Base-by-base conservation (phyloP, 2,113 vertebrate genomes). In the Glaucidium brasilianum region DNA sequence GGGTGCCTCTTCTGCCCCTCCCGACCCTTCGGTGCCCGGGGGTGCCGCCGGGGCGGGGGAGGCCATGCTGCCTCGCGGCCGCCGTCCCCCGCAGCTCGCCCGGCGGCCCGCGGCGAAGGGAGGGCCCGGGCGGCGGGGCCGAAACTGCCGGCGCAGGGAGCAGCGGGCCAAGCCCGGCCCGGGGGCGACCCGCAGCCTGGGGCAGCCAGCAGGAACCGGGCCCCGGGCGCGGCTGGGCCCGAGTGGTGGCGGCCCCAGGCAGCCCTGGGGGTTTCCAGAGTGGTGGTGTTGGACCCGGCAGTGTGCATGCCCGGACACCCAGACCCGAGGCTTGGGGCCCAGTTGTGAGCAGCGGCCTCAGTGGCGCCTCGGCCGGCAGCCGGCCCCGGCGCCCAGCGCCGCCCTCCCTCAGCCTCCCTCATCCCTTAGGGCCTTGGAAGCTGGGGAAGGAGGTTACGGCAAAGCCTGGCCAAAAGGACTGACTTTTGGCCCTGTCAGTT, bases 231-330 rank as follows among this genome's bases (percentile, higher is more conserved):
- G 12, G 43, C 6, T 10, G 55, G 18, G 60, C 12, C 10, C 5
- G 1, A 5, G 21, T 10, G 32, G 52, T 43, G 4, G 35, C 10
- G 12, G 7, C 19, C 1, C 9, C 6, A 4, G 27, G 16, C 2
- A 4, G 52, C 30, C 18, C 10, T 1, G 20, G 23, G 16, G 4
- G 5, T 18, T 45, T 29, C 29, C 34, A 6, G 10, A 4, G 49
- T 39, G 6, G 50, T 1, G 11, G 14, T 6, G 26, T 3, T 21
- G 5, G 4, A 9, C 15, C 15, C 15, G 3, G 15, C 4, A 9
- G 2, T 4, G 16, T 2, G 52, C 7, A 3, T 39, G 11, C 6
- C 9, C 10, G 2, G 22, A 3, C 27, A 2, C 3, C 6, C 15
- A 1, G 5, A 2, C 0, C 1, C 2, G 12, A 16, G 15, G 35